These are phyloP conservation scores for Jacana jacana DNA, from an alignment of 2,113 vertebrate genomes.

Conservation along the genomic window DNA sequence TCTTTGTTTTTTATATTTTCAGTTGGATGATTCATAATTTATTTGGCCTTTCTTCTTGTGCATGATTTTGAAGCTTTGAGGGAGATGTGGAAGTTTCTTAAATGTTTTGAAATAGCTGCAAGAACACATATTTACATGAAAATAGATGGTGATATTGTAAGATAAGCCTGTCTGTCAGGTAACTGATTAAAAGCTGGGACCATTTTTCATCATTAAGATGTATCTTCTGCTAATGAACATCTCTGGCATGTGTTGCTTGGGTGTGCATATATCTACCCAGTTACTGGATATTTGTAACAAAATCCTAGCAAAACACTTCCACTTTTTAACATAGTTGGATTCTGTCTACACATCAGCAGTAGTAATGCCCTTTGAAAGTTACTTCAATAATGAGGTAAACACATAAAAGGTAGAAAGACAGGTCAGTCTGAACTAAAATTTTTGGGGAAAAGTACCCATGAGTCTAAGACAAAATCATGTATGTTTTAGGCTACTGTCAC, in stretches of 20 bases:
- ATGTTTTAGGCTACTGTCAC: neutral
- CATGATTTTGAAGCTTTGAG: neutral
- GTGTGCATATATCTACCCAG: neutral
- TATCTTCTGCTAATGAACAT: neutral
- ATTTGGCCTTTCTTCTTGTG: neutral
- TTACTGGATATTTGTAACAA: neutral
- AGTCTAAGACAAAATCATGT: neutral
- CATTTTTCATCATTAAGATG: neutral
- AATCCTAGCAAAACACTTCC: neutral
- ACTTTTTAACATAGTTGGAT: neutral
- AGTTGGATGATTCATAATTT: neutral
- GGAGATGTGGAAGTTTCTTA: neutral
- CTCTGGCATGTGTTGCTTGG: fast-evolving
- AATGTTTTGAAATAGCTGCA: neutral
- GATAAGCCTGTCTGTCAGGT: neutral
- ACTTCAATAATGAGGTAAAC: neutral
- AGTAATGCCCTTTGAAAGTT: neutral
- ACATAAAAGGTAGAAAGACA: neutral
- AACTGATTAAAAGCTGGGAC: neutral
- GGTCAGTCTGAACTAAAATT: neutral
- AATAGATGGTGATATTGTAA: neutral
- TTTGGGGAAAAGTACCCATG: fast-evolving
- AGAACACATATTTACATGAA: neutral
- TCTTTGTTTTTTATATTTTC: neutral
- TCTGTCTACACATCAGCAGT: neutral